Base-by-base conservation (phyloP, 2,113 vertebrate genomes). In the Alosa alosa region DNA sequence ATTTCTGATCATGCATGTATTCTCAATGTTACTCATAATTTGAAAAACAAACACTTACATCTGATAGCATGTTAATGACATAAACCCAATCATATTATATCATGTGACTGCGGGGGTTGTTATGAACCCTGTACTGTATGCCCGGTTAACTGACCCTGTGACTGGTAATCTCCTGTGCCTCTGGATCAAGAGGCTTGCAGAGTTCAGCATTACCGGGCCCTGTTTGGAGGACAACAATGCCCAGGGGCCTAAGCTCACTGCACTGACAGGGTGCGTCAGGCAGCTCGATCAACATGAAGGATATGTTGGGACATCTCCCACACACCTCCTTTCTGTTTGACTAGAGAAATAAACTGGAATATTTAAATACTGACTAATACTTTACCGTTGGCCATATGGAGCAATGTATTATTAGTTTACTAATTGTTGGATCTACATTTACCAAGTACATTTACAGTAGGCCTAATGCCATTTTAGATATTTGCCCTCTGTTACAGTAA, bases 151-250 rank as follows among this genome's bases (percentile, higher is more conserved):
- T 13, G 10, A 78, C 72, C 72, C 72, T 78, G 72, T 78, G 72
- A 78, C 72, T 78, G 31, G 72, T 78, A 78, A 78, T 78, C 72
- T 78, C 72, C 72, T 41, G 72, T 78, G 72, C 72, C 72, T 78
- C 10, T 15, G 72, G 72, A 78, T 78, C 72, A 78, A 78, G 72
- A 78, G 72, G 72, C 72, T 78, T 41, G 72, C 72, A 10, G 72
- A 78, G 72, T 78, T 78, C 31, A 78, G 72, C 72, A 78, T 78
- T 39, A 78, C 72, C 13, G 72, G 31, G 25, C 39, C 15, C 72
- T 78, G 72, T 78, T 78, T 36, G 31, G 72, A 78, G 15, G 31
- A 78, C 39, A 36, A 78, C 72, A 78, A 78, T 39, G 72, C 31
- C 10, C 11, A 15, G 31, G 31, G 68, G 36, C 72, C 72, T 41